Evolutionary conservation across 2,113 vertebrate species (phyloP).

Genomic region (Cyanoramphus novaezelandiae): DNA sequence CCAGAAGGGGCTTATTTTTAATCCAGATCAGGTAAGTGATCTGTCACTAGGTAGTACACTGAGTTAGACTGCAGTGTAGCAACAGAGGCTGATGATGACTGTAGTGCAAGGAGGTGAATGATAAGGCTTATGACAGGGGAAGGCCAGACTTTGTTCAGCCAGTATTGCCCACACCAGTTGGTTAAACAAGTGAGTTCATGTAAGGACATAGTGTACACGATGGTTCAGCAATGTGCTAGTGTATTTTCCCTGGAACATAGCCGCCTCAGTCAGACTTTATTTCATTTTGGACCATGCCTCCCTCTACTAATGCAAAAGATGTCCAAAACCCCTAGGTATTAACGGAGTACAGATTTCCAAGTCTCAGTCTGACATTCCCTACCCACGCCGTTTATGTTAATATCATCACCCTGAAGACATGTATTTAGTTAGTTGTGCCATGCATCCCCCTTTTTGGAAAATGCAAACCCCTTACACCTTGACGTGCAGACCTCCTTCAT

Average conservation of each 20-base stretch:
- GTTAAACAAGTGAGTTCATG: neutral
- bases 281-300: neutral
- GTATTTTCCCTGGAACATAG: constrained; percentile 22
- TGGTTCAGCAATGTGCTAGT: neutral
- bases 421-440: neutral
- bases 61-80: neutral
- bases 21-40: neutral
- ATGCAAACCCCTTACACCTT: neutral
- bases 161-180: neutral
- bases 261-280: neutral
- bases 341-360: neutral
- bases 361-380: neutral
- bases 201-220: neutral
- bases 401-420: neutral
- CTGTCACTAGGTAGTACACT: neutral
- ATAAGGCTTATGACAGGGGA: neutral
- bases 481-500: neutral
- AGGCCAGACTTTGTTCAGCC: neutral
- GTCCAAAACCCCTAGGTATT: neutral
- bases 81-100: neutral
- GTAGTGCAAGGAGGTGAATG: neutral
- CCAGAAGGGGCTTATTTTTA: neutral
- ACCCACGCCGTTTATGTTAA: neutral
- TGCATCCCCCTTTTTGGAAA: neutral
- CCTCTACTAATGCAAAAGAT: neutral